Percentiles rank a stretch among this genome's conserved stretches.
Conservation (phyloP, 2,113 vertebrate genomes). For the Arenaria interpres region DNA sequence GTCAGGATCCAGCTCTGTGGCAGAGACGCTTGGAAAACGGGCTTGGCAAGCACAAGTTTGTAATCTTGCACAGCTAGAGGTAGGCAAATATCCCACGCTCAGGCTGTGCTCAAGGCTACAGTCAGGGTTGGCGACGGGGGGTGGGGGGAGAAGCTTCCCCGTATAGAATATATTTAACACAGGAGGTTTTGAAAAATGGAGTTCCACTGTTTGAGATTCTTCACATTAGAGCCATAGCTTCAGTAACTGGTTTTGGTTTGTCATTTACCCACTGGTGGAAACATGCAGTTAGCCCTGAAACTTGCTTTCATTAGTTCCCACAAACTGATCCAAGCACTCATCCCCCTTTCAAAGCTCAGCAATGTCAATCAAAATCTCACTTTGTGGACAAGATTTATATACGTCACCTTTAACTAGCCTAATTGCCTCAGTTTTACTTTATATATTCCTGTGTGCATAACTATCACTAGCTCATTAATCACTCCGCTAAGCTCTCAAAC, state of each 20-base stretch:
- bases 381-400: background rate
- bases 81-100: background rate
- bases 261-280: background rate
- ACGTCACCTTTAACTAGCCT: background rate
- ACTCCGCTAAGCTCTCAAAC: background rate
- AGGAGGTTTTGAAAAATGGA: background rate
- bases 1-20: constrained; percentile 10
- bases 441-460: background rate
- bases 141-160: background rate
- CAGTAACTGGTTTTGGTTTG: background rate
- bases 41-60: background rate
- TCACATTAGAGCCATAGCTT: background rate
- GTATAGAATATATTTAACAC: background rate
- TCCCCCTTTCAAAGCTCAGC: background rate
- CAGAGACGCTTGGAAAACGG: background rate
- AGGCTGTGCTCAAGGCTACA: background rate
- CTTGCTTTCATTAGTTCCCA: background rate
- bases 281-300: background rate
- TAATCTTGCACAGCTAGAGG: constrained; percentile 11
- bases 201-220: background rate
- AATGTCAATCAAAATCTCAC: background rate
- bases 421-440: background rate
- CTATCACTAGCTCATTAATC: background rate
- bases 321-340: background rate
- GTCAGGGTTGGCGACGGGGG: background rate